A percentile compares a stretch with the other conserved stretches of the same genome.
Conservation (phyloP, 2,888 invertebrate genomes). For the Schrankia costaestrigalis region DNA sequence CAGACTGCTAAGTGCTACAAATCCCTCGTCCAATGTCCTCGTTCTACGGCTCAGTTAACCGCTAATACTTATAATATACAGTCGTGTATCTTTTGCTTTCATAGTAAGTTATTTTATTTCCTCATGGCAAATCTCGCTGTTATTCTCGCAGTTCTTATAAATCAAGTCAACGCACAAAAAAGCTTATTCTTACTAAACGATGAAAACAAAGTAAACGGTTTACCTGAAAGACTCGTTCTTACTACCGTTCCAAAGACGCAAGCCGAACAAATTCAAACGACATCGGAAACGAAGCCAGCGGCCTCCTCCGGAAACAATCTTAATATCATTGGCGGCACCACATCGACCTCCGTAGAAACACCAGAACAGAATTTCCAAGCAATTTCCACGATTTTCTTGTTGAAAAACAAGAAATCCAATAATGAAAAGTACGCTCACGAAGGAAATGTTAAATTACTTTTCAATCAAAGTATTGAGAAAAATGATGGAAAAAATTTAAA, state of each 20-base stretch:
- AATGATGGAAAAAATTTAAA: slow-evolving; percentile 22
- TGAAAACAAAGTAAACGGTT: slow-evolving; percentile 46
- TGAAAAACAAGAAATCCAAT: slow-evolving; percentile 48
- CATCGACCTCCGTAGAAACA: slow-evolving; percentile 36
- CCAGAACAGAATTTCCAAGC: slow-evolving; percentile 62
- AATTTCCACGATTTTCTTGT: slow-evolving; percentile 60
- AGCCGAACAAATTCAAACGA: slow-evolving; percentile 58
- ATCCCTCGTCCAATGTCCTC: slow-evolving; percentile 62
- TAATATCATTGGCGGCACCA: slow-evolving; percentile 49
- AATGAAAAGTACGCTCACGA: slow-evolving; percentile 40
- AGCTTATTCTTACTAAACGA: slow-evolving; percentile 33
- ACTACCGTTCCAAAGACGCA: slow-evolving; percentile 52
- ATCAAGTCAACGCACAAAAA: slow-evolving; percentile 47
- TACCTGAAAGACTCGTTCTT: slow-evolving; percentile 27
- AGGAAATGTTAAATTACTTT: slow-evolving; percentile 47
- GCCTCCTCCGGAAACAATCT: slow-evolving; percentile 71
- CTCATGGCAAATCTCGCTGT: slow-evolving; percentile 50
- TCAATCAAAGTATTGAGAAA: slow-evolving; percentile 30
- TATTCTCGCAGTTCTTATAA: slow-evolving; percentile 50
- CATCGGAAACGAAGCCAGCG: slow-evolving; percentile 61
- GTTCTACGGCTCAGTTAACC: slow-evolving; percentile 43
- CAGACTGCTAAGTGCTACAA: slow-evolving; percentile 79
- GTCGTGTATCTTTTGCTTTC: slow-evolving; percentile 24
- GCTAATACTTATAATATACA: slow-evolving; percentile 40
- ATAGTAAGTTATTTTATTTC: slow-evolving; percentile 27